Base-by-base conservation (phyloP, 2,113 vertebrate genomes). In the Agapornis roseicollis region DNA sequence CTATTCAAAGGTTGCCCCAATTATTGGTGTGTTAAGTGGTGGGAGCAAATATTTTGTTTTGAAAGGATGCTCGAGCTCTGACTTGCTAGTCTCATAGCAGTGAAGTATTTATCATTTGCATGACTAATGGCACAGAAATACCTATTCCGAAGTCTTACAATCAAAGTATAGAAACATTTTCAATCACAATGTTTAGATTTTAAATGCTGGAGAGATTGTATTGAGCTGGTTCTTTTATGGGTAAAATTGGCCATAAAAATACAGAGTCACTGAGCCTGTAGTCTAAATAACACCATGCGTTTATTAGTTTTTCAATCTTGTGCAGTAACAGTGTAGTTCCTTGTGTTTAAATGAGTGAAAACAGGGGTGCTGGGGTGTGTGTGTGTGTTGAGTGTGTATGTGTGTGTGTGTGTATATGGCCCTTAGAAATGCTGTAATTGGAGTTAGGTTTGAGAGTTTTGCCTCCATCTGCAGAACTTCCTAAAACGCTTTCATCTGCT, bases 81-180 rank as follows among this genome's bases (percentile, higher is more conserved):
- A 95, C 95, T 93, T 96, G 97, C 97, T 95, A 97, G 97, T 97
- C 98, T 93, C 95, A 95, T 97, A 96, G 97, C 97, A 91, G 66
- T 97, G 95, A 97, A 97, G 94, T 97, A 97, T 97, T 97, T 97
- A 97, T 96, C 97, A 97, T 98, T 98, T 98, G 98, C 98, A 98
- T 98, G 98, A 98, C 92, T 97, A 97, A 98, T 97, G 97, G 97
- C 97, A 97, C 98, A 98, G 95, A 97, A 96, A 96, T 98, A 97
- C 92, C 97, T 97, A 93, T 97, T 97, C 95, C 27, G 82, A 97
- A 97, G 96, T 98, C 97, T 97, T 97, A 97, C 96, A 97, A 94
- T 98, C 97, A 80, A 97, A 93, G 81, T 79, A 72, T 96, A 95
- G 96, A 94, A 85, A 77, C 97, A 87, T 96, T 97, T 96, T 95